These are phyloP conservation scores for Venturia canescens DNA, from an alignment of 1,140 invertebrate species.

Conservation along the genomic window DNA sequence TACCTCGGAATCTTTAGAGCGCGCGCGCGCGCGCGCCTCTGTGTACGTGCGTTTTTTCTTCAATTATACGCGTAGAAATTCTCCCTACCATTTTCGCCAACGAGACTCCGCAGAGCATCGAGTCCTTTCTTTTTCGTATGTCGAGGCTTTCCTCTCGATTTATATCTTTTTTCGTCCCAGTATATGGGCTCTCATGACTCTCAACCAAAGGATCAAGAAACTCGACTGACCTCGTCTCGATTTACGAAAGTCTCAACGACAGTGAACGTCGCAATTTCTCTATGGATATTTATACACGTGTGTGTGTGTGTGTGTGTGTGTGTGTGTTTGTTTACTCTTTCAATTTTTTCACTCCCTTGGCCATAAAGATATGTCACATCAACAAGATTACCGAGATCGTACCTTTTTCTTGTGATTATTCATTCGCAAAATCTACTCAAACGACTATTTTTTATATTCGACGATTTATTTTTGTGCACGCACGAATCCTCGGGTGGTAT, in stretches of 20 bases:
- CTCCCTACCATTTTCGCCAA: conserved; percentile 49
- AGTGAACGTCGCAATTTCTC: neutral
- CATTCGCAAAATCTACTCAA: too few relatives aligned
- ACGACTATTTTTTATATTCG: too few relatives aligned
- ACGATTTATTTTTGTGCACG: too few relatives aligned
- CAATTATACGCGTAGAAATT: conserved; percentile 11
- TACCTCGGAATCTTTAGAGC: neutral
- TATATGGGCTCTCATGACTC: conserved; percentile 45
- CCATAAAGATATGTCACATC: neutral
- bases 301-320: neutral
- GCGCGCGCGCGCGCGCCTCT: neutral
- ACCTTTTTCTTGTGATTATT: neutral
- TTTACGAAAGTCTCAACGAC: conserved; percentile 36
- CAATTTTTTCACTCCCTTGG: too few relatives aligned
- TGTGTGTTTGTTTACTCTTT: neutral
- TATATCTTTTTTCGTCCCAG: conserved; percentile 48
- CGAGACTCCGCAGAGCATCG: neutral
- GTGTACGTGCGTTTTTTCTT: conserved; percentile 1
- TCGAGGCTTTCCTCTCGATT: conserved; percentile 46
- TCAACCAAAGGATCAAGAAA: conserved; percentile 60
- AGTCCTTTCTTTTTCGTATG: conserved; percentile 41
- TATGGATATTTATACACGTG: neutral
- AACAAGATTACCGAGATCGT: neutral
- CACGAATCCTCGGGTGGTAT: too few relatives aligned
- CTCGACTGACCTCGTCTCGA: conserved; percentile 54